Percentiles rank a stretch among this genome's conserved stretches.
phyloP scores from a whole-genome alignment of 2,113 vertebrate species.

The Gopherus flavomarginatus region DNA sequence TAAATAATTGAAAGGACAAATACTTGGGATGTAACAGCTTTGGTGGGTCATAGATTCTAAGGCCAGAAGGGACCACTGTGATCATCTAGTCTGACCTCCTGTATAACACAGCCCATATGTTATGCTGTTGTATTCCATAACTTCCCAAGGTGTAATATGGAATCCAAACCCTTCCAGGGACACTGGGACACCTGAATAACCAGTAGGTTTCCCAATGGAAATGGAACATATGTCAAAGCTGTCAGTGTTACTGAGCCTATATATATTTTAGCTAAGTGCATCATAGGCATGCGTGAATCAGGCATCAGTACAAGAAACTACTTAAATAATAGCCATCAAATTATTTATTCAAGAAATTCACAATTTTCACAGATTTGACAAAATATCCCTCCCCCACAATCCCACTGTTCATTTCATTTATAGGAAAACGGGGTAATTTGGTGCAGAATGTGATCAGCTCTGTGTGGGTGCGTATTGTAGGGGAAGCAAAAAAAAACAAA shows the following conservation, averaged over 20 bases:
- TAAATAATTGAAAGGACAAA: background rate
- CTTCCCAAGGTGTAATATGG: background rate
- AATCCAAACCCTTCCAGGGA: background rate
- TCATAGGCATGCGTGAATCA: background rate
- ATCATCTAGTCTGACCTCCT: background rate
- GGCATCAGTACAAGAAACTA: no score
- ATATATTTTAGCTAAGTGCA: background rate
- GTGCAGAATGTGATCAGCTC: no score
- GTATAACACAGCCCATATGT: no score
- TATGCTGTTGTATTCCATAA: no score
- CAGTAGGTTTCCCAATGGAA: background rate
- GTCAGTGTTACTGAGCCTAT: background rate
- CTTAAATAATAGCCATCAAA: no score
- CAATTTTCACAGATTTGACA: no score
- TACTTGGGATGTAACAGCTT: background rate
- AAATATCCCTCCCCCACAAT: no score
- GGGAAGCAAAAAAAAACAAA: no score
- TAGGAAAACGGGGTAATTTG: no score
- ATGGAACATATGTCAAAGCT: background rate
- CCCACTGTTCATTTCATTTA: no score
- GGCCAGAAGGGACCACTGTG: background rate
- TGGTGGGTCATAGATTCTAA: background rate
- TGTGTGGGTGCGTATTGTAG: no score
- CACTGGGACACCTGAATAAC: background rate
- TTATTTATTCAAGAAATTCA: no score